These are phyloP conservation scores for Neolamprologus sp. DNA, from an alignment of 2,113 vertebrate genomes.

Conservation along the genomic window DNA sequence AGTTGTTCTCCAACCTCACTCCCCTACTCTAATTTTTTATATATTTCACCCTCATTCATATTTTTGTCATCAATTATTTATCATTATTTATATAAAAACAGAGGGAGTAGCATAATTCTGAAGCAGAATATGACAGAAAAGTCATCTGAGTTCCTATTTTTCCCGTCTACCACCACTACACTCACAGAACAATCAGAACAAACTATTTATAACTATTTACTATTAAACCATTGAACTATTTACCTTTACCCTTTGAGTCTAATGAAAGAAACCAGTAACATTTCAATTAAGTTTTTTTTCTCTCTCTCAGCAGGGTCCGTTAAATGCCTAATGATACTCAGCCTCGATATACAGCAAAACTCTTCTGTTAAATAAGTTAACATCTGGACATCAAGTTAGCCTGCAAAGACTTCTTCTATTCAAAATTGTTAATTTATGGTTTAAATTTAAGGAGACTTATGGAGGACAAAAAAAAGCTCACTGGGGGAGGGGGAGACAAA, in stretches of 20 bases:
- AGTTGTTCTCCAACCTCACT: not conserved
- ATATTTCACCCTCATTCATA: not conserved
- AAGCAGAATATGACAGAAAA: not conserved
- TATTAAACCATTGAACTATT: not conserved
- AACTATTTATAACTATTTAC: not conserved
- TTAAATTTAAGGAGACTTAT: not conserved
- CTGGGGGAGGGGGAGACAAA: not conserved
- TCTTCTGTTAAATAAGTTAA: not conserved
- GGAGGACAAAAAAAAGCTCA: not conserved
- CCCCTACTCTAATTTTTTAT: not conserved
- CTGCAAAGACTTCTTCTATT: not conserved
- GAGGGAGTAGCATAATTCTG: not conserved
- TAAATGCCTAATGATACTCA: not conserved
- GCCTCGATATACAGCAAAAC: not conserved
- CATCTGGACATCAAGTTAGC: not conserved
- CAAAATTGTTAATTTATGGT: not conserved
- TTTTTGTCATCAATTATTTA: not conserved
- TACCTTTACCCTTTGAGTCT: not conserved
- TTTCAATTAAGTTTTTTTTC: not conserved
- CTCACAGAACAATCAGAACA: not conserved
- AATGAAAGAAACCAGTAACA: not conserved
- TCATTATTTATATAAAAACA: not conserved
- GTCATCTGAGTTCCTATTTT: not conserved
- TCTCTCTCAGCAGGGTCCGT: not conserved
- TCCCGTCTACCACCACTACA: not conserved